Evolutionary conservation across 2,888 invertebrate species (phyloP), one percentile per base, ranked within the genome.

Genomic region (Hirudinaria manillensis): DNA sequence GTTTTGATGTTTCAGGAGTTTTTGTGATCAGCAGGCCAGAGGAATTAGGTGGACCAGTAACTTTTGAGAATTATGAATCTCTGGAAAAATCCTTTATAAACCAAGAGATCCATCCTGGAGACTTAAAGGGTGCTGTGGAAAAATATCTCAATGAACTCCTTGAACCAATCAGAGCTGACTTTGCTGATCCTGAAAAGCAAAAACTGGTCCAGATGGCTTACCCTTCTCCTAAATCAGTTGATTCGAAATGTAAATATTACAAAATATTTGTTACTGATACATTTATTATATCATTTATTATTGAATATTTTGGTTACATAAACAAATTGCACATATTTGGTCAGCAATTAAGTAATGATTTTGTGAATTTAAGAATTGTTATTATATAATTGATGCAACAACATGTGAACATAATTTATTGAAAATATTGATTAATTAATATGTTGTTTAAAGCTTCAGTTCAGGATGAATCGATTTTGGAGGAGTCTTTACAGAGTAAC

Each of bases 101-200:
- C 77, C 88, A 84, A 83, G 79, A 81, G 80, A 87, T 98, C 75
- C 96, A 97, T 87, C 97, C 98, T 32, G 96, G 91, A 24, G 97
- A 98, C 87, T 88, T 99, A 80, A 99, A 99, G 86, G 88, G 87
- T 53, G 89, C 92, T 27, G 93, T 93, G 10, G 93, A 93, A 85
- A 85, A 87, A 77, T 91, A 91, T 81, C 91, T 99, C 29, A 97
- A 97, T 86, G 89, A 88, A 82, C 87, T 98, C 56, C 86, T 98
- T 80, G 92, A 91, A 76, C 96, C 97, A 24, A 91, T 99, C 80
- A 89, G 95, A 80, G 90, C 92, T 84, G 89, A 89, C 80, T 96
- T 98, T 82, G 90, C 91, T 81, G 88, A 89, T 67, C 89, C 92
- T 0, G 90, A 92, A 81, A 86, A 96, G 76, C 91, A 92, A 84